These are phyloP conservation scores for Orycteropus afer DNA, from an alignment of 2,113 vertebrate genomes.

Conservation along the genomic window DNA sequence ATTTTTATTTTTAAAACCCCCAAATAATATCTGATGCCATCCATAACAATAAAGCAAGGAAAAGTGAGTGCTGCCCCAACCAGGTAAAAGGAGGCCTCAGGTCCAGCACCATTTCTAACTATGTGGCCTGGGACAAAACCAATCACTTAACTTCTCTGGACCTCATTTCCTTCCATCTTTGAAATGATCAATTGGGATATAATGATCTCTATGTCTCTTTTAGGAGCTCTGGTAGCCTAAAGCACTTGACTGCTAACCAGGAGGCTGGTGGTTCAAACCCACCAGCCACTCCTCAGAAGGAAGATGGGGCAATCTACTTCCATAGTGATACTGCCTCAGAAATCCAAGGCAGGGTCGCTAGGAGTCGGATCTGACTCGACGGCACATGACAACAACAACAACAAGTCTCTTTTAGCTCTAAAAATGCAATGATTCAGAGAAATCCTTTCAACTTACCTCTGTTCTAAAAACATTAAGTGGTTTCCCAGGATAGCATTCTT, in stretches of 20 bases:
- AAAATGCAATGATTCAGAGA: constrained; percentile 38
- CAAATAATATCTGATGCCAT: not conserved
- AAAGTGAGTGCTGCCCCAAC: not conserved
- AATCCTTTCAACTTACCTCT: constrained; percentile 88
- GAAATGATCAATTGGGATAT: not conserved
- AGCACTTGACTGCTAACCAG: too few relatives aligned
- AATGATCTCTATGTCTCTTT: constrained; percentile 55
- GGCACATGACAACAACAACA: too few relatives aligned
- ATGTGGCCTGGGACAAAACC: not conserved
- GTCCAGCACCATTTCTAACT: not conserved
- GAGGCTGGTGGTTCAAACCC: too few relatives aligned
- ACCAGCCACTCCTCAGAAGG: too few relatives aligned
- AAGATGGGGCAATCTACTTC: too few relatives aligned
- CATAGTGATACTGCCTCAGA: too few relatives aligned
- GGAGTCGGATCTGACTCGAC: too few relatives aligned
- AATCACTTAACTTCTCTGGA: not conserved
- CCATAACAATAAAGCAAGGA: not conserved
- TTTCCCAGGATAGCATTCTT: constrained; percentile 98
- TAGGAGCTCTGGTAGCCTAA: too few relatives aligned
- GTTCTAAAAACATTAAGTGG: constrained; percentile 94
- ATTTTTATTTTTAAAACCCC: constrained; percentile 40
- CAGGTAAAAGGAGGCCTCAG: not conserved
- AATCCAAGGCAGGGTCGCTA: too few relatives aligned
- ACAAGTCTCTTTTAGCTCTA: constrained; percentile 20
- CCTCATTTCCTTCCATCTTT: constrained; percentile 3